Base-by-base conservation (phyloP, 2,113 vertebrate genomes). In the Blennius ocellaris region DNA sequence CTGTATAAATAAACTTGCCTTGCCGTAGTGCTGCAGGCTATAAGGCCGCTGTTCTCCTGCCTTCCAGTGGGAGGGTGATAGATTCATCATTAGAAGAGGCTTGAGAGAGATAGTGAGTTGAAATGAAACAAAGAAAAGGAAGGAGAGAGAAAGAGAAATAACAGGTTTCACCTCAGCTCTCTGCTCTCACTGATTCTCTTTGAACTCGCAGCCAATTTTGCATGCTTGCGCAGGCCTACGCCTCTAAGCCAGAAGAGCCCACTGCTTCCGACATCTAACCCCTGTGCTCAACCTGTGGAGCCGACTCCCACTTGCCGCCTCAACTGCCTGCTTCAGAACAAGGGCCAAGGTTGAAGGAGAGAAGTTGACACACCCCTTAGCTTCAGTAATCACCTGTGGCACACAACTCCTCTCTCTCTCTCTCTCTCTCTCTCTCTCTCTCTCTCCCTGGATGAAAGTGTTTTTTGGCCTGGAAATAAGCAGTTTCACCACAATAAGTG, bases 141-240 rank as follows among this genome's bases (percentile, higher is more conserved):
- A 40, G 61, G 55, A 59, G 60, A 62, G 43, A 10, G 52, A 56
- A 40, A 66, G 72, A 73, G 64, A 86, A 76, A 86, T 80, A 89
- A 88, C 76, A 87, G 81, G 73, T 89, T 85, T 87, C 54, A 74
- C 82, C 86, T 87, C 70, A 44, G 73, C 82, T 90, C 87, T 38
- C 69, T 30, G 69, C 87, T 89, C 83, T 89, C 75, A 76, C 79
- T 21, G 44, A 92, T 90, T 93, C 87, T 85, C 83, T 92, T 92
- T 93, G 87, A 93, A 94, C 92, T 92, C 72, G 1, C 58, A 69
- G 87, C 86, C 90, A 87, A 89, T 91, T 89, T 83, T 81, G 82
- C 62, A 80, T 81, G 76, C 81, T 85, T 58, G 53, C 47, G 41
- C 87, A 78, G 80, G 86, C 81, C 87, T 82, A 68, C 14, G 60